Conservation (phyloP, 2,797 vertebrate species). For the Sparidentex hasta region DNA sequence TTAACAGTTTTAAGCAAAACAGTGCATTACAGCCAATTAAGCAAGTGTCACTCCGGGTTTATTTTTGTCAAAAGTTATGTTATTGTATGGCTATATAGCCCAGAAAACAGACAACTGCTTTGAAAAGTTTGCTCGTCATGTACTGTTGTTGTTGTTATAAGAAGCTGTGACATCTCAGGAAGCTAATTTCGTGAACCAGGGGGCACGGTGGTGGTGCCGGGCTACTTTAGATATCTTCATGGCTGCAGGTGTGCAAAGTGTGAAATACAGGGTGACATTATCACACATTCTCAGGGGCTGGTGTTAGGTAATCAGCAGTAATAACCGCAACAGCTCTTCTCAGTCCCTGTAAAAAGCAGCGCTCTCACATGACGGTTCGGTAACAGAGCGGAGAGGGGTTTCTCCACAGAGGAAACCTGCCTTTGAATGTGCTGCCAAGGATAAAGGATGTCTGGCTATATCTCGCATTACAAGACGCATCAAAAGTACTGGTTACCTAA, state of each 20-base stretch:
- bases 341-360: constrained; percentile 17
- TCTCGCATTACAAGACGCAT: background rate
- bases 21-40: constrained; percentile 26
- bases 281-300: constrained; percentile 1
- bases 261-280: constrained; percentile 2
- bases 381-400: constrained; percentile 35
- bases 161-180: background rate
- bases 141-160: background rate
- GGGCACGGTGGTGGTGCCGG: background rate
- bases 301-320: constrained; percentile 12
- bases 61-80: constrained; percentile 21
- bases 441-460: constrained; percentile 17
- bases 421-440: constrained; percentile 20
- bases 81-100: background rate
- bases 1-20: constrained; percentile 47
- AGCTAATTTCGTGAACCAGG: background rate
- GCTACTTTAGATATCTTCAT: background rate
- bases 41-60: constrained; percentile 1
- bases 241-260: constrained; percentile 30
- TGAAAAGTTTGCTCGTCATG: background rate
- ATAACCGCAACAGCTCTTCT: constrained; percentile 13
- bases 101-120: constrained; percentile 3
- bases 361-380: background rate
- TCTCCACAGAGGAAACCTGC: constrained; percentile 37
- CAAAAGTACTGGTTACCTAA: background rate